Evolutionary conservation across 2,797 vertebrate species (phyloP).

Genomic region (Agapornis canus): DNA sequence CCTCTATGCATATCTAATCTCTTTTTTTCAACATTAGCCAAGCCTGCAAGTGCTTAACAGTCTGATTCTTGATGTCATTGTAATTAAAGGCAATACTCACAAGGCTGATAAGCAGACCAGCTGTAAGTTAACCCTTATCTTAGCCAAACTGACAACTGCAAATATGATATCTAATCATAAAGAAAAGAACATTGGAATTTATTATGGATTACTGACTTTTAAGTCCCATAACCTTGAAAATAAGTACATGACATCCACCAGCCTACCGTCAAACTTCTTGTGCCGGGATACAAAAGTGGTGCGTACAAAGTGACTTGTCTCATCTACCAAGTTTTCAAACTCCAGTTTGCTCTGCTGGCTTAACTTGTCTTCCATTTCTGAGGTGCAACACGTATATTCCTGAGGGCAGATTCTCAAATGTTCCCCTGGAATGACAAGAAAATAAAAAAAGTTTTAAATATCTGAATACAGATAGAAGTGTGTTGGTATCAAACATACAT

Average conservation of each 20-base stretch:
- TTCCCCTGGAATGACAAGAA: constrained; percentile 83
- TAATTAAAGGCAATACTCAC: constrained; percentile 59
- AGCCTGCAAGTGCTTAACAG: constrained; percentile 29
- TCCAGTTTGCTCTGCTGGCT: constrained; percentile 92
- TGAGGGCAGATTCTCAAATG: constrained; percentile 91
- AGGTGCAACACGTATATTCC: constrained; percentile 93
- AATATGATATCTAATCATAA: background rate
- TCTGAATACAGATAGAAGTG: background rate
- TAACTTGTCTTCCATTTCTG: constrained; percentile 93
- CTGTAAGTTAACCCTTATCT: constrained; percentile 51
- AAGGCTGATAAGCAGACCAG: constrained; percentile 40
- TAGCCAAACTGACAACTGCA: constrained; percentile 23
- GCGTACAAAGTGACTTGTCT: constrained; percentile 89
- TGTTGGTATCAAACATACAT: background rate
- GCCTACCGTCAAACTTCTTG: constrained; percentile 96
- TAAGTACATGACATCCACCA: background rate
- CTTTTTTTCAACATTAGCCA: constrained; percentile 40
- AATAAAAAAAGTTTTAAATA: background rate
- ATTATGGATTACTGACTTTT: background rate
- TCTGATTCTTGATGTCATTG: constrained; percentile 35
- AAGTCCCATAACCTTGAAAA: background rate
- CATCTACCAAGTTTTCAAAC: constrained; percentile 91
- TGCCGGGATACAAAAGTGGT: constrained; percentile 92
- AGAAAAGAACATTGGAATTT: background rate
- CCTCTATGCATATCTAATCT: constrained; percentile 31